A percentile compares a stretch with the other conserved stretches of the same genome.
These are phyloP conservation scores for Solea senegalensis DNA, from an alignment of 2,113 vertebrate species.

Conservation along the genomic window DNA sequence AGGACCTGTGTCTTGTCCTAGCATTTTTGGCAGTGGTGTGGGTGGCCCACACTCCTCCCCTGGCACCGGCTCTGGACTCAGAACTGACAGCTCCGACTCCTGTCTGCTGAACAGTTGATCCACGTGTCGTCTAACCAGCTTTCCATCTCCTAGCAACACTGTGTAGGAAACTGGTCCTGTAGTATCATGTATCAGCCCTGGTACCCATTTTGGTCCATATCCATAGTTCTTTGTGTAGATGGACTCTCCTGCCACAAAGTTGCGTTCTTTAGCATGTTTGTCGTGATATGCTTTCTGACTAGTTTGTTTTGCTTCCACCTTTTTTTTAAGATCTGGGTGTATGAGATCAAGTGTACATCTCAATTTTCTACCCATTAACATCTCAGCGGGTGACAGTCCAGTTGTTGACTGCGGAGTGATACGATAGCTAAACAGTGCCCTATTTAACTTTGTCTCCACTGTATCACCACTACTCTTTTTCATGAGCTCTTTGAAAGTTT, in stretches of 20 bases:
- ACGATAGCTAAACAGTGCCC: not conserved
- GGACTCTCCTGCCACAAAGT: not conserved
- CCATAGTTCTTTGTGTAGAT: not conserved
- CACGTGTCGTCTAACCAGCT: not conserved
- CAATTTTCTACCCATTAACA: not conserved
- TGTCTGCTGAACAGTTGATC: not conserved
- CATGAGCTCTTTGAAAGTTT: not conserved
- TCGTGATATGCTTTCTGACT: not conserved
- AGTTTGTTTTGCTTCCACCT: not conserved
- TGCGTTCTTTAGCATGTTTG: not conserved
- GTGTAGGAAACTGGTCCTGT: not conserved
- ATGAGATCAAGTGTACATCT: not conserved
- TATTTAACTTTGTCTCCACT: not conserved
- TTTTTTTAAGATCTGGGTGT: not conserved
- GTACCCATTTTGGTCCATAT: not conserved
- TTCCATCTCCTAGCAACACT: not conserved
- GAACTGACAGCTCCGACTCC: not conserved
- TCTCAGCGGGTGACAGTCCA: not conserved
- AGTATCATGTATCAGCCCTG: too few relatives aligned
- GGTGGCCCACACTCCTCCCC: not conserved
- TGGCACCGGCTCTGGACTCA: not conserved
- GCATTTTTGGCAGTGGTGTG: not conserved
- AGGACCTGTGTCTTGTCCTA: too few relatives aligned
- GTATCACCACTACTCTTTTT: not conserved
- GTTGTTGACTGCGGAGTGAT: not conserved